Base-by-base conservation (phyloP, 2,888 invertebrate genomes). In the Allacma fusca region DNA sequence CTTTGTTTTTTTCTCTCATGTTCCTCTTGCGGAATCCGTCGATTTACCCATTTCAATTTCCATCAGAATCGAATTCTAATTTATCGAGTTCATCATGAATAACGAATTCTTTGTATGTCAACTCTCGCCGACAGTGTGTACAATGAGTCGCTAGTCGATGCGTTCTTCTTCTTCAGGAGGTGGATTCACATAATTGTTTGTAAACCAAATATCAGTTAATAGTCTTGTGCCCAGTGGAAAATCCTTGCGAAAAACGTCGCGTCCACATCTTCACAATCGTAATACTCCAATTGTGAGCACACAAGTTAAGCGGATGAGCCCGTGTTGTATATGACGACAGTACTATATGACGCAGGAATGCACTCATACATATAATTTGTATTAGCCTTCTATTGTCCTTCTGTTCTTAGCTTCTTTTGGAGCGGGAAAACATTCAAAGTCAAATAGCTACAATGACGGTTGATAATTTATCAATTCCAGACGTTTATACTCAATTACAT, bases 181-280 rank as follows among this genome's bases (percentile, higher is more conserved):
- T 16, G 69, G 69, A 7, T 43, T 19, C 0, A 40, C 21, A 21
- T 21, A 9, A 23, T 69, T 69, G 23, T 69, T 50, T 69, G 44
- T 69, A 1, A 29, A 21, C 19, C 72, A n/a, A 0, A 72, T 59
- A 7, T 29, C 7, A 59, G 28, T 59, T 21, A 72, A 9, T n/a
- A 72, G 16, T n/a, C 59, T 57, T 62, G 1, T 1, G 21, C 29
- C 72, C 59, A 72, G 24, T 29, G n/a, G 29, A 72, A 72, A 1
- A 72, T 1, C 0, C 21, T 0, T 19, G 57, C 29, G 21, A 72
- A 72, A 29, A 72, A 72, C 16, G 5, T 16, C 4, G 57, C 59
- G 19, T 59, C 34, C 1, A 72, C 59, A 59, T 72, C 59, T 59
- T 29, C 34, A 0, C 72, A 29, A 2, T 72, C 72, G n/a, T 72